Base-by-base conservation (phyloP, 2,113 vertebrate genomes). In the Heterotilapia buettikoferi region DNA sequence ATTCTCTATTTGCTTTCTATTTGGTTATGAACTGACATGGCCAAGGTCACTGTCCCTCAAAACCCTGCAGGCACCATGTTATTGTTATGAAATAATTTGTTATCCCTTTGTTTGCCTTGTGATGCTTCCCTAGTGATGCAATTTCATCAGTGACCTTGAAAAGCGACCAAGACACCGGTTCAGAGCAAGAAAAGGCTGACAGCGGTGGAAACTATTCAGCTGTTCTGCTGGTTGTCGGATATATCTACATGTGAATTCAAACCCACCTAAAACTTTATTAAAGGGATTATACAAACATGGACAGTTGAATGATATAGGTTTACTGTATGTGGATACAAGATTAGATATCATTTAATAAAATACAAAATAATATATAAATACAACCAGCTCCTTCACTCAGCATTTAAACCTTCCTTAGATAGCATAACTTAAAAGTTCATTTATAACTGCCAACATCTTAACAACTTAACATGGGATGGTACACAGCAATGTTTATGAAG, bases 71-170 rank as follows among this genome's bases (percentile, higher is more conserved):
- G 66, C 66, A 71, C 66, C 36, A 24, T 73, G 68, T 45, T 45
- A 16, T 26, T 73, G 40, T 26, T 45, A 45, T 73, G 38, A 73
- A 73, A 73, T 45, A 24, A 71, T 71, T 71, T 43, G 36, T 43
- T 21, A 43, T 71, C n/a, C 68, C 21, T 73, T 36, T 66, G 6
- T 68, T 88, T 73, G 81, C 24, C 10, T 31, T 56, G 19, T 24
- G 45, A 73, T 73, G 68, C 40, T 73, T 73, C 36, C 68, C 9
- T 7, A 43, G 36, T 9, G 43, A 21, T 40, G 63, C 63, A 71
- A 71, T 40, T 73, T 73, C 36, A 43, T 24, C 8, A 36, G 47
- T 89, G 95, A 93, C 93, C 93, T 94, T 94, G 93, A 80, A n/a
- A 89, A 90, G 57, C 38, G 18, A 92, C 86, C 54, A 5, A 7